Evolutionary conservation across 53 echinoderm and acorn worm genomes (phyloP).

Genomic region (Actinopyga echinites): DNA sequence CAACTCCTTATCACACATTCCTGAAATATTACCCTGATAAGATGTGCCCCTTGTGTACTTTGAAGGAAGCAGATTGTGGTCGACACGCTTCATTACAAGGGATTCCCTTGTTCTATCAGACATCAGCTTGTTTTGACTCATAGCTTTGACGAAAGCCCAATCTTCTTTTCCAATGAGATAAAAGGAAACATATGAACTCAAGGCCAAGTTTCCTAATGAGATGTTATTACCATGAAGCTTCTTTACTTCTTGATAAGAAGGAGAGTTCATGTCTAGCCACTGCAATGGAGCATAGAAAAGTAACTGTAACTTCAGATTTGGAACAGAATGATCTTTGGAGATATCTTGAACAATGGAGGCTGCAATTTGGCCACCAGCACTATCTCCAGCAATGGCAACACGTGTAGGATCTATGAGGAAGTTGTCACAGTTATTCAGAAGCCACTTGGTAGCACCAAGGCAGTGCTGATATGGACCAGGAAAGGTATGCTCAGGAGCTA

Average conservation of each 20-base stretch:
- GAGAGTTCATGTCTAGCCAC: conserved; percentile 65
- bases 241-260: conserved; percentile 44
- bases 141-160: conserved; percentile 9
- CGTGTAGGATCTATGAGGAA: conserved; percentile 64
- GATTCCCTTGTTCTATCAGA: conserved; percentile 27
- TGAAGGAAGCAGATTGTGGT: neutral
- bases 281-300: conserved; percentile 69
- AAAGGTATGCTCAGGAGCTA: conserved; percentile 68
- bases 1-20: neutral
- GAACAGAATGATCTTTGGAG: conserved; percentile 47
- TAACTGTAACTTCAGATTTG: conserved; percentile 66
- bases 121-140: conserved; percentile 60
- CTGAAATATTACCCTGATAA: neutral
- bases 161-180: conserved; percentile 34
- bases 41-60: neutral
- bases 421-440: conserved; percentile 61
- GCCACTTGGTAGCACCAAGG: conserved; percentile 69
- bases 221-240: neutral
- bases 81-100: neutral
- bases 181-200: conserved; percentile 16
- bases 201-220: neutral
- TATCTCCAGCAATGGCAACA: conserved; percentile 78
- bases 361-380: conserved; percentile 76
- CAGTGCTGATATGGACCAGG: conserved; percentile 66
- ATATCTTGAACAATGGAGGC: conserved; percentile 58